phyloP scores from a whole-genome alignment of 1,140 invertebrate genomes.

The Rhagoletis pomonella region DNA sequence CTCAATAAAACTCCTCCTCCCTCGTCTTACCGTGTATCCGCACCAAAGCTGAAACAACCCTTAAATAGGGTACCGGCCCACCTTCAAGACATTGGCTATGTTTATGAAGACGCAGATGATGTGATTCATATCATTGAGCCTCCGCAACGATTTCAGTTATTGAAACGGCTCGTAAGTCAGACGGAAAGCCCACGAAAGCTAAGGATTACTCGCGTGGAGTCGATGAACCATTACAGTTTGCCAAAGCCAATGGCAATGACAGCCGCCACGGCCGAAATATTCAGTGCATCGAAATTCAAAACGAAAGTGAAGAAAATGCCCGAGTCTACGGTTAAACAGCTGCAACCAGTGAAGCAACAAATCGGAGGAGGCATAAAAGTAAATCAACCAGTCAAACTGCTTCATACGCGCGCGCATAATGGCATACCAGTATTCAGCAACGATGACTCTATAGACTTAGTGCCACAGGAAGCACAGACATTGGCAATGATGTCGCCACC shows the following conservation, averaged over 20 bases:
- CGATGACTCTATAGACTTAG: not conserved
- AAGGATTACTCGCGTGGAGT: not conserved
- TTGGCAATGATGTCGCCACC: not conserved
- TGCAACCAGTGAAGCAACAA: not conserved
- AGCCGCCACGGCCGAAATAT: too few species aligned
- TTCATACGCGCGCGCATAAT: not conserved
- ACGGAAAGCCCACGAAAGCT: not conserved
- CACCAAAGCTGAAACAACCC: not conserved
- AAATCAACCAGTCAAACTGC: not conserved
- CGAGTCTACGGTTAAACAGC: not conserved
- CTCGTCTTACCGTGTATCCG: not conserved
- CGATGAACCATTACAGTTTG: not conserved
- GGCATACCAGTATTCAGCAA: not conserved
- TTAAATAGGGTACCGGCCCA: constrained; percentile 65
- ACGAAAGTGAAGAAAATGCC: not conserved
- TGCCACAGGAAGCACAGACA: too few species aligned
- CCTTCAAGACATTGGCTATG: constrained; percentile 66
- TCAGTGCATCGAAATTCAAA: not conserved
- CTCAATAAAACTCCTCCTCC: not conserved
- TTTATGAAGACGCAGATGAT: constrained; percentile 69
- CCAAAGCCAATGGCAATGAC: not conserved
- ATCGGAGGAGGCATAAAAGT: not conserved
- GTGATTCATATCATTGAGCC: constrained; percentile 70
- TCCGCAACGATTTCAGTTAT: constrained; percentile 66
- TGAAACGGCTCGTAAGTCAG: constrained; percentile 62